Conservation (phyloP, 2,888 invertebrate genomes). For the Polymixis flavicincta region DNA sequence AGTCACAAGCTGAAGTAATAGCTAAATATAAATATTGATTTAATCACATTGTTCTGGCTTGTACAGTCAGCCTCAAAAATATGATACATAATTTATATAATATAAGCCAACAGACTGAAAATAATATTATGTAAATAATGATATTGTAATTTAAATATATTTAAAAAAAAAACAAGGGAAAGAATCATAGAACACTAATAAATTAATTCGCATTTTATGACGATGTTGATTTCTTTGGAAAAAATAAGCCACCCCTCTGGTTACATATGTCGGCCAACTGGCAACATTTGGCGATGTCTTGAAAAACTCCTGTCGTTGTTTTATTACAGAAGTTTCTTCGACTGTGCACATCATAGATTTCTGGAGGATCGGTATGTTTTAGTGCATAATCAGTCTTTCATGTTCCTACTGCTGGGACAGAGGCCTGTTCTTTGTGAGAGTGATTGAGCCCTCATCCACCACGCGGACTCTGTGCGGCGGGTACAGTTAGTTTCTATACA, state of each 20-base stretch:
- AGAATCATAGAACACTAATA: too few relatives aligned
- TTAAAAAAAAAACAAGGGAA: too few relatives aligned
- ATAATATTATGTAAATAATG: too few relatives aligned
- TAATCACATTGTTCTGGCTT: conserved; percentile 10
- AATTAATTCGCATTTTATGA: too few relatives aligned
- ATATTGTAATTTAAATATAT: too few relatives aligned
- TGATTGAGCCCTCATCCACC: not conserved
- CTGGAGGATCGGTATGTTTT: not conserved
- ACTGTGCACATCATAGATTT: not conserved
- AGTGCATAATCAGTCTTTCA: not conserved
- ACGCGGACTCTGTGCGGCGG: not conserved
- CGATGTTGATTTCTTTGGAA: too few relatives aligned
- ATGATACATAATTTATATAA: too few relatives aligned
- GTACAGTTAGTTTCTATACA: not conserved
- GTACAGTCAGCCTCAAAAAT: not conserved
- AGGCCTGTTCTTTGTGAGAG: not conserved
- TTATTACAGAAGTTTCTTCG: not conserved
- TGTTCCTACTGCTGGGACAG: not conserved
- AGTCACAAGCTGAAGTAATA: conserved; percentile 27
- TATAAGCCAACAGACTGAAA: too few relatives aligned
- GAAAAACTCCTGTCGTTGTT: not conserved
- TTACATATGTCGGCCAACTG: too few relatives aligned
- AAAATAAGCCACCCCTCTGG: too few relatives aligned
- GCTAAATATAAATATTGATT: conserved; percentile 54
- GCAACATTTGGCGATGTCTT: too few relatives aligned